A percentile compares a stretch with the other conserved stretches of the same genome.
These are phyloP conservation scores for Tachina fera DNA, from an alignment of 2,888 invertebrate species.

Conservation along the genomic window DNA sequence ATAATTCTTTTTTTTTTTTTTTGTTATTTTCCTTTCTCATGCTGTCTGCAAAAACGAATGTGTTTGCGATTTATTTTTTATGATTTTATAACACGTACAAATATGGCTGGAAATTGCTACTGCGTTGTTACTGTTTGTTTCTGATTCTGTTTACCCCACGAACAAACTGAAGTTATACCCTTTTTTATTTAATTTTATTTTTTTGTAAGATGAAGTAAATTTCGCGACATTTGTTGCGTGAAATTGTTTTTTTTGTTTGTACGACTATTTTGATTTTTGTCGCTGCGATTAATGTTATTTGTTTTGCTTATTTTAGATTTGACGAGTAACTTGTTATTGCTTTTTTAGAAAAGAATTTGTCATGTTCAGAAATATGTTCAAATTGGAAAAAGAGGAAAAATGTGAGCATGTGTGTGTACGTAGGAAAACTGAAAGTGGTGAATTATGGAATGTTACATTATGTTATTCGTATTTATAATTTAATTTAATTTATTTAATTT, in stretches of 20 bases:
- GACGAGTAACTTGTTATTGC: constrained; percentile 50
- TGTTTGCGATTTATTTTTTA: not conserved
- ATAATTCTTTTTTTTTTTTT: constrained; percentile 6
- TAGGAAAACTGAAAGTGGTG: too few species aligned
- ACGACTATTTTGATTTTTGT: not conserved
- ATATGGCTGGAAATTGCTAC: constrained; percentile 10
- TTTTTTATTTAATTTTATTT: constrained; percentile 10
- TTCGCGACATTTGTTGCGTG: constrained; percentile 73
- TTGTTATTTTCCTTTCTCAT: not conserved
- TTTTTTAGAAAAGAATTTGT: constrained; percentile 33
- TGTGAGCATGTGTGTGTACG: not conserved
- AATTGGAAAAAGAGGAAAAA: constrained; percentile 5
- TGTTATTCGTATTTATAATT: too few species aligned
- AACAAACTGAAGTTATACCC: constrained; percentile 10
- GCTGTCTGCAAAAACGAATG: not conserved
- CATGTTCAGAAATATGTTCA: constrained; percentile 51
- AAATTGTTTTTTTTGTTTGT: constrained; percentile 56
- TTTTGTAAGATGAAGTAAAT: constrained; percentile 42
- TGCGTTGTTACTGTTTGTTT: constrained; percentile 48
- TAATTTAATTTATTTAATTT: too few species aligned
- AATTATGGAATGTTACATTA: too few species aligned
- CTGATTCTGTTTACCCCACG: not conserved
- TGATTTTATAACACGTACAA: constrained; percentile 17
- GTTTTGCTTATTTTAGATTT: constrained; percentile 33
- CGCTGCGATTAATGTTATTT: constrained; percentile 17